A percentile compares a stretch with the other conserved stretches of the same genome.
Conservation (phyloP, 1,140 invertebrate genomes). For the Hyles vespertilio region DNA sequence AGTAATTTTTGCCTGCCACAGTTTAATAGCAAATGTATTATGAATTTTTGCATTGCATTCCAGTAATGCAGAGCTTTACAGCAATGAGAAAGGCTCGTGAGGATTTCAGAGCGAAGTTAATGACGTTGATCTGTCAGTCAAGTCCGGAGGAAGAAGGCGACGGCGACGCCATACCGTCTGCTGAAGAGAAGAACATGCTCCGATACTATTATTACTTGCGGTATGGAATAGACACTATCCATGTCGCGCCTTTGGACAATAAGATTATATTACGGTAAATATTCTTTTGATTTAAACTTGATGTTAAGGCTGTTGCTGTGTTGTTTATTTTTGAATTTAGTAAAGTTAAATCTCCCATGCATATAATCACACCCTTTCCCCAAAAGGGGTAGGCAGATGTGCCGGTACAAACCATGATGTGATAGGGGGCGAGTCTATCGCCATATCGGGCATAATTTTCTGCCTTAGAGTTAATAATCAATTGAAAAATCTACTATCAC, state of each 20-base stretch:
- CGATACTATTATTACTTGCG: conserved; percentile 94
- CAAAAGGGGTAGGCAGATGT: no score
- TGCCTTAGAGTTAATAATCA: no score
- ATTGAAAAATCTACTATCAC: no score
- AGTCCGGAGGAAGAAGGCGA: conserved; percentile 53
- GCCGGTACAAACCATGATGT: no score
- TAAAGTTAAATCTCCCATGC: neutral
- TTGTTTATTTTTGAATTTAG: neutral
- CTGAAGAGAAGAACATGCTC: conserved; percentile 82
- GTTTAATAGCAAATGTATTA: neutral
- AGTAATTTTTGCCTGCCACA: neutral
- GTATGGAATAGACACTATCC: conserved; percentile 90
- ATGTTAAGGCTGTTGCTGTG: neutral
- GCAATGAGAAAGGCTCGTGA: conserved; percentile 84
- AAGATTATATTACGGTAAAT: conserved; percentile 77
- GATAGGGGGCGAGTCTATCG: no score
- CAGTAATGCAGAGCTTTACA: conserved; percentile 79
- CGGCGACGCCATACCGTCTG: conserved; percentile 69
- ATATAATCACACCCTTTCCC: no score
- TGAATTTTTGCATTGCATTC: conserved; percentile 7
- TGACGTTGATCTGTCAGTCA: conserved; percentile 82
- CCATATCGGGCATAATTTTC: no score
- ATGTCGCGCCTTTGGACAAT: conserved; percentile 86
- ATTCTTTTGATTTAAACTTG: neutral
- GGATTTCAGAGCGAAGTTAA: conserved; percentile 86